Evolutionary conservation across 2,888 invertebrate species (phyloP), one percentile per base, ranked within the genome.

Genomic region (Geophilus truncorum): DNA sequence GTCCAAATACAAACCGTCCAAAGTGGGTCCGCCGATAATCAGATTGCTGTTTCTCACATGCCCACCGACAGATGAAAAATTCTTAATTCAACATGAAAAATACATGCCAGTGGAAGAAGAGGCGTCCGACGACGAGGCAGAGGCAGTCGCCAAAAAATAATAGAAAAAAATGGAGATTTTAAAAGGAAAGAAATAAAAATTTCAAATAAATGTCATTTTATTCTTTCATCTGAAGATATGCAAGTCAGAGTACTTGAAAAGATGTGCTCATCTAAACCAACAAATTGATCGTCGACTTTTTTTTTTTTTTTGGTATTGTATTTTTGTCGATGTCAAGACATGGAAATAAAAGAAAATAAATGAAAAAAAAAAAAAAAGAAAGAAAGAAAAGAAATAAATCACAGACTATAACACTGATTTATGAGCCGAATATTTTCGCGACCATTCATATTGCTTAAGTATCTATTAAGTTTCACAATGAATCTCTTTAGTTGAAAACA

Each of bases 1-100:
- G 30, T 89, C 92, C 84, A 85, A 86, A 0, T 88, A 88, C 79
- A 90, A 91, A 82, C 94, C 94, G 0, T 93, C 91, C 84, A 89
- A 92, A 82, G 3, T 57, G 12, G 57, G 57, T 18, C 57, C 57
- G 0, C 87, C 88, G 18, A 94, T 94, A 84, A 91, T 95, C 81
- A 90, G 91, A 21, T 90, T 90, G 91, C 92, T 89, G 81, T 77
- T 84, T 23, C 77, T 85, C 4, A 83, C 82, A 51, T 83, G 83
- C 84, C 90, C 91, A 0, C 92, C 92, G 4, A 91, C 92, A 6
- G 84, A 86, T 30, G 94, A 93, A n/a, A 78, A 75, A 32, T 70
- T 78, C 36, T 62, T 21, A 2, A 78, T 81, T 28, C 21, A 77
- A 18, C 62, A 80, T 21, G 23, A 77, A 7, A 79, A 80, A 25